These are phyloP conservation scores for Muraenolepis orangiensis DNA, from an alignment of 2,797 vertebrate species.

Conservation along the genomic window DNA sequence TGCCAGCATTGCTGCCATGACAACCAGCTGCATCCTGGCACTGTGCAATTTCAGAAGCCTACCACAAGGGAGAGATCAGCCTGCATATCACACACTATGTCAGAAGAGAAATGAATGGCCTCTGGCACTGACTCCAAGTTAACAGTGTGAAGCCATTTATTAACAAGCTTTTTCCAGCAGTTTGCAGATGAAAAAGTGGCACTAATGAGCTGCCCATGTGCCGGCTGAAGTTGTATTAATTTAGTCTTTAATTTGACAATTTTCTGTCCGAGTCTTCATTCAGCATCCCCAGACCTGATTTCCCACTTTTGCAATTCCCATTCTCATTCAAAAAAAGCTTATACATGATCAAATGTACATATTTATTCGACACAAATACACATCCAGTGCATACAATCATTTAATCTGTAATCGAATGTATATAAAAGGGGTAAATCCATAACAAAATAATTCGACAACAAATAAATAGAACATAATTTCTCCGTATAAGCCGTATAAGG, in stretches of 20 bases:
- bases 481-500: not conserved
- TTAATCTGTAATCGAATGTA: not conserved
- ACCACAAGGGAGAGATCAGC: slow-evolving; percentile 38
- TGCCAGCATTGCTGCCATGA: slow-evolving; percentile 78
- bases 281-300: not conserved
- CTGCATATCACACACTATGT: slow-evolving; percentile 7
- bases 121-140: not conserved
- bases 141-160: not conserved
- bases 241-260: not conserved
- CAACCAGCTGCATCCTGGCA: slow-evolving; percentile 65
- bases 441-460: too few relatives aligned
- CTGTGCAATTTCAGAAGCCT: slow-evolving; percentile 36
- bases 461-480: not conserved
- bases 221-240: not conserved
- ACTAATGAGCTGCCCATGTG: not conserved
- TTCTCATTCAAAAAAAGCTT: not conserved
- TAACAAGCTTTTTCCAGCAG: not conserved
- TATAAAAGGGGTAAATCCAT: not conserved
- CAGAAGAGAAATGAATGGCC: not conserved
- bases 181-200: not conserved
- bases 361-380: not conserved
- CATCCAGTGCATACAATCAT: not conserved
- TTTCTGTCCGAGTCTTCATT: not conserved
- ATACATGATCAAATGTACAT: not conserved
- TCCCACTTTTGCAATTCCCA: not conserved